Base-by-base conservation (phyloP, 1,140 invertebrate genomes). In the Hirudo medicinalis region DNA sequence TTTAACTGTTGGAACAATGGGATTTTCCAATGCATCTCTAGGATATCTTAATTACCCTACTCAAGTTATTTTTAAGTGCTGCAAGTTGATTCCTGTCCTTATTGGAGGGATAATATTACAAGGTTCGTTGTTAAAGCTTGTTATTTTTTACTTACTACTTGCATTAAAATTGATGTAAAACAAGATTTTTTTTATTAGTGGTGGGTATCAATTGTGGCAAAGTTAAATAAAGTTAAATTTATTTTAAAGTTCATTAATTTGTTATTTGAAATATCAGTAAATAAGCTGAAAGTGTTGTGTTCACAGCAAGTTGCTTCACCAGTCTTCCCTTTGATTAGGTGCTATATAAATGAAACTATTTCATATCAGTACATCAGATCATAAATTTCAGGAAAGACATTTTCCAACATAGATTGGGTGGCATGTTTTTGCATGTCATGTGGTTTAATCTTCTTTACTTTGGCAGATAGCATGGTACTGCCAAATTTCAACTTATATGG, bases 31-130 rank as follows among this genome's bases (percentile, higher is more conserved):
- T 83, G 87, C 92, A 17, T 93, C 92, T 9, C 83, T 97, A n/a
- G 92, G 90, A 57, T 95, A 95, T 81, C 83, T 97, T 0, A 97
- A 97, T 82, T 97, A 96, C 82, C 93, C 94, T 27, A 83, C 82
- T 27, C 81, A 83, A 74, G 80, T 82, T 29, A 82, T 82, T 36
- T 82, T 83, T 72, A 83, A 83, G 82, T 95, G 92, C 79, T 97
- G 94, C 79, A 97, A 97, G 83, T 84, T 97, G 0, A 93, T 97
- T 76, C 94, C 94, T 4, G 93, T 96, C 0, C 85, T 97, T 76
- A 87, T 94, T 74, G 93, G 93, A 63, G 90, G 91, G 74, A 89
- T 95, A 75, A 76, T 96, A 27, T 95, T 97, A 78, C 89, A 95
- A 84, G 87, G 89, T 76, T 75, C 72, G 67, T 74, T 22, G 20